Base-by-base conservation (phyloP, 2,888 invertebrate genomes). In the Epiblema foenella region DNA sequence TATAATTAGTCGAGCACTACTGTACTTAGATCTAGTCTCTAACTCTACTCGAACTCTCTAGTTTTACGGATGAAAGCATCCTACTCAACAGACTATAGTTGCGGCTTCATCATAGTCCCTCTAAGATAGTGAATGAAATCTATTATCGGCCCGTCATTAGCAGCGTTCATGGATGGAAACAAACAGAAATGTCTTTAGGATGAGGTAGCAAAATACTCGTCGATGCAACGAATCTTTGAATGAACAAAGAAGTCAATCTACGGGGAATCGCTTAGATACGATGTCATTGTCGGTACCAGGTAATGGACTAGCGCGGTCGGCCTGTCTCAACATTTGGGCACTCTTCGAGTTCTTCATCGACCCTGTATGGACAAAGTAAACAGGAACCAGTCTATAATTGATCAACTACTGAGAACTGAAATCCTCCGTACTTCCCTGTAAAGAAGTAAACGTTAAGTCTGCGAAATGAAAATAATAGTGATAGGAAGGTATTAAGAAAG, bases 301-400 rank as follows among this genome's bases (percentile, higher is more conserved):
- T 91, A 89, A 91, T 87, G 94, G 93, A 94, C 93, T 94, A 94
- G 94, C 93, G 93, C 94, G 94, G 93, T 94, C 94, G 89, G 94
- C 89, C 87, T 92, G 94, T 89, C 94, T 94, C 94, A 95, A 94
- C 93, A 94, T 94, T 94, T 95, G 94, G 90, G 95, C 95, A 94
- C 95, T 95, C 93, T 94, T 93, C 85, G 95, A 95, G 88, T 94
- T 94, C 94, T 94, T 94, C 95, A 95, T 95, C 90, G 94, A 94
- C 90, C 94, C 93, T 93, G 93, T 88, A 87, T 87, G 91, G 91
- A 92, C 91, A 93, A 84, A 93, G 88, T 90, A 91, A 91, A 93
- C 82, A 88, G 87, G 87, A 83, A 82, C 86, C 84, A 81, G 80
- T 88, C 88, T 88, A 86, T 90, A 85, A 85, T 80, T 82, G 81